These are phyloP conservation scores for Stegodyphus mimosarum DNA, from an alignment of 1,140 invertebrate species.

Conservation along the genomic window DNA sequence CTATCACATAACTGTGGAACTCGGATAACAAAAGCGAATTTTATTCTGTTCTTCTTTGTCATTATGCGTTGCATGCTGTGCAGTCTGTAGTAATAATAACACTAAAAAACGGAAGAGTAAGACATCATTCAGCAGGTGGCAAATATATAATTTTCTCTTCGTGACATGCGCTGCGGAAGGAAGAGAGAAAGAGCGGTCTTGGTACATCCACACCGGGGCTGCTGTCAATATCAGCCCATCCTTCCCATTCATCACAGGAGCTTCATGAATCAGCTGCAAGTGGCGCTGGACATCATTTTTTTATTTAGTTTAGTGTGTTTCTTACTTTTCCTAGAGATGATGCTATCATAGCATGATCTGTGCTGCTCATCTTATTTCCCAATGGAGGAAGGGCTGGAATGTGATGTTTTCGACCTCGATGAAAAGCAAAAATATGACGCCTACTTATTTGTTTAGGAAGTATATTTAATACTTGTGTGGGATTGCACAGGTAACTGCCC, in stretches of 20 bases:
- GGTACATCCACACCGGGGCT: conserved; percentile 44
- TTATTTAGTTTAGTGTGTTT: neutral
- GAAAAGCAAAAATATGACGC: too few relatives aligned
- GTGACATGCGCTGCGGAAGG: conserved; percentile 42
- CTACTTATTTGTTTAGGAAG: too few relatives aligned
- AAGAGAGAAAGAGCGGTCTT: neutral
- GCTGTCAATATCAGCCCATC: conserved; percentile 51
- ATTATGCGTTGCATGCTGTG: too few relatives aligned
- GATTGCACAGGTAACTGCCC: too few relatives aligned
- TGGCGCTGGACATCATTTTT: conserved; percentile 39
- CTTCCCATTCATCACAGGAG: conserved; percentile 48
- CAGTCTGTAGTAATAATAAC: too few relatives aligned
- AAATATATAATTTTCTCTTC: conserved; percentile 51
- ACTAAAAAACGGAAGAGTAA: conserved; percentile 10
- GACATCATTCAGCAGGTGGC: conserved; percentile 59
- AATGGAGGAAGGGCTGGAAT: neutral
- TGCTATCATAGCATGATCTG: neutral
- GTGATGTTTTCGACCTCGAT: too few relatives aligned
- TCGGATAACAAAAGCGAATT: too few relatives aligned
- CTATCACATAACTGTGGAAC: too few relatives aligned
- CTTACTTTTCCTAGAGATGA: neutral
- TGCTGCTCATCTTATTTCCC: neutral
- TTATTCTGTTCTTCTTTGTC: too few relatives aligned
- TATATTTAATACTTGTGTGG: too few relatives aligned
- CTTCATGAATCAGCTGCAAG: conserved; percentile 41